Percentiles rank a stretch among this genome's conserved stretches.
Conservation (phyloP, 2,888 invertebrate species). For the Thelaira solivaga region DNA sequence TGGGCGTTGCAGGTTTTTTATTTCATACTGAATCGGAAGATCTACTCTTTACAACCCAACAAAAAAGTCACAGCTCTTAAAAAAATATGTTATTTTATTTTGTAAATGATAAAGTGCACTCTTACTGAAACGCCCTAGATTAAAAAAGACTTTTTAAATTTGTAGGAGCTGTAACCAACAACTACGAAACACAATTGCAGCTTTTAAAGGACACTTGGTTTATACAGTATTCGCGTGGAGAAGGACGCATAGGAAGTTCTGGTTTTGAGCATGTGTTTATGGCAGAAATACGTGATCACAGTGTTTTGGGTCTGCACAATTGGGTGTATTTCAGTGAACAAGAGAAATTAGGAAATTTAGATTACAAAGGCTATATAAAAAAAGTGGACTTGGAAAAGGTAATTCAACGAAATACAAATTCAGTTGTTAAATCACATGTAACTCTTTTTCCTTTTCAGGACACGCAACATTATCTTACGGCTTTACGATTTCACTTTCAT, state of each 20-base stretch:
- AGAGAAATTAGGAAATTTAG: slow-evolving; percentile 69
- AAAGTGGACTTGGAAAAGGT: slow-evolving; percentile 69
- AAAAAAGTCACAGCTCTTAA: no score
- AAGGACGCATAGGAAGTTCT: slow-evolving; percentile 70
- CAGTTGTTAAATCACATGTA: no score
- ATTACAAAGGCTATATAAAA: slow-evolving; percentile 70
- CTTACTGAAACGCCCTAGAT: neutral
- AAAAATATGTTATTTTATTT: neutral
- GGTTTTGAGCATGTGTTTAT: slow-evolving; percentile 73
- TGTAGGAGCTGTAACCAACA: slow-evolving; percentile 66
- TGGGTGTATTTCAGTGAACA: slow-evolving; percentile 73
- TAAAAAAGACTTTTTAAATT: neutral
- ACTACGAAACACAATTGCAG: slow-evolving; percentile 67
- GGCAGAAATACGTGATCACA: slow-evolving; percentile 69
- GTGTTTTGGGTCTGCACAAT: slow-evolving; percentile 71
- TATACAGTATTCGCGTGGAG: slow-evolving; percentile 70
- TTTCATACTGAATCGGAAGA: no score
- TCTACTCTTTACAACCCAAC: no score
- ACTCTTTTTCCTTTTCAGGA: slow-evolving; percentile 59
- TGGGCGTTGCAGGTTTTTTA: no score
- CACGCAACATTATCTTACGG: slow-evolving; percentile 63
- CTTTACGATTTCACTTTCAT: slow-evolving; percentile 67
- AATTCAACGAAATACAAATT: neutral
- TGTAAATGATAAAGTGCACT: neutral
- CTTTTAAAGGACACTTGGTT: slow-evolving; percentile 71